Conservation (phyloP, 2,113 vertebrate genomes). For the Martes martes region DNA sequence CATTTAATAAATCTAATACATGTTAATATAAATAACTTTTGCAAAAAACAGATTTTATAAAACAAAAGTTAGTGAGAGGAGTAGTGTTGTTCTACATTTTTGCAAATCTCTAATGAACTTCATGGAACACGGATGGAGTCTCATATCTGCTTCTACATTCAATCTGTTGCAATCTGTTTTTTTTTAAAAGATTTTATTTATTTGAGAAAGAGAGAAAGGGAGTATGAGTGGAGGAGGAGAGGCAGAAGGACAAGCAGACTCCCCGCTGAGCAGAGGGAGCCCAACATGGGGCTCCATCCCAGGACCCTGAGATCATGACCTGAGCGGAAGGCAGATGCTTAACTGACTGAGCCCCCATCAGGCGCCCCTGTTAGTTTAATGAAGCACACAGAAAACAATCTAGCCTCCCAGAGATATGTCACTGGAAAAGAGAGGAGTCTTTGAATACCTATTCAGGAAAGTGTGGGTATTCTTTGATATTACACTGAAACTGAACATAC, state of each 20-base stretch:
- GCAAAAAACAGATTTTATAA: background rate
- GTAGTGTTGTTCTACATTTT: background rate
- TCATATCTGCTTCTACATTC: background rate
- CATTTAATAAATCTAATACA: background rate
- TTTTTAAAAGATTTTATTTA: background rate
- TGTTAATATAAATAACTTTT: background rate
- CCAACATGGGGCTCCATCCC: background rate
- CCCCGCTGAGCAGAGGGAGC: background rate
- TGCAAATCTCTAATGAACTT: background rate
- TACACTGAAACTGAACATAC: background rate
- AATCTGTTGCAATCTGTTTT: background rate
- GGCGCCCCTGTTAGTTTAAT: background rate
- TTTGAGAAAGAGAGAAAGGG: background rate
- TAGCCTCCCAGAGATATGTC: background rate
- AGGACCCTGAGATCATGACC: background rate
- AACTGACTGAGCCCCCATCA: background rate
- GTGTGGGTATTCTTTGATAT: background rate
- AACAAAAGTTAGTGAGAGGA: background rate
- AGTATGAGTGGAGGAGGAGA: background rate
- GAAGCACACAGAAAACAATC: background rate
- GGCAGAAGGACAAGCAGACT: background rate
- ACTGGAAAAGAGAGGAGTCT: background rate
- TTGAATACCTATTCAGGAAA: background rate
- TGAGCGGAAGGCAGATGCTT: background rate
- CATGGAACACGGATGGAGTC: background rate